Evolutionary conservation across 2,797 vertebrate genomes (phyloP), one percentile per base, ranked within the genome.

Genomic region (Bovichtus diacanthus): DNA sequence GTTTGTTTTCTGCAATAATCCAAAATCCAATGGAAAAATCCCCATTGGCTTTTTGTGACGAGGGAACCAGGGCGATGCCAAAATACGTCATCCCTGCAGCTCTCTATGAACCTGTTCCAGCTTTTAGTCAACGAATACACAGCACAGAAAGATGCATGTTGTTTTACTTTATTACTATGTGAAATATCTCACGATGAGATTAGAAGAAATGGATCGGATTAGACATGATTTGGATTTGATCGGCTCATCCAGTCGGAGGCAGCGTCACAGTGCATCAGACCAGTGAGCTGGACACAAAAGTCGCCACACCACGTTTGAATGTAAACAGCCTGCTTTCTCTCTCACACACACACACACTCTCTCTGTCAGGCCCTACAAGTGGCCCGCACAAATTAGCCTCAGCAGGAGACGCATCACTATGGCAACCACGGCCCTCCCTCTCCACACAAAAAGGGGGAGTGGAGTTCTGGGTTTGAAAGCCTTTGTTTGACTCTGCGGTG

Each of bases 401-500:
- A 86, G 96, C 95, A 88, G 92, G 95, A 90, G 92, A 95, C 88
- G 86, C 84, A 91, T 91, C 90, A 23, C 91, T 94, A 90, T 95
- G 91, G 94, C 51, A 93, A 97, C 95, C 59, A 46, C 0, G 12
- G 70, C 76, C 88, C 89, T 87, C 90, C 86, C 82, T 79, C 78
- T 63, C 54, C 87, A 64, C 92, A 92, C 92, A 91, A 82, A 92
- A 92, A 91, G 92, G 92, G 93, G 62, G 84, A 87, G 86, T 79
- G 87, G 92, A 92, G 93, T 91, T 74, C n/a, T 65, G 78, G 88
- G 43, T 84, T 84, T 83, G 85, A 77, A 82, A 89, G 90, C 92
- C 91, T 94, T 95, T 95, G 94, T 95, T 90, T 88, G 88, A 79
- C 66, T 89, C 64, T 16, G 72, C 76, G 72, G 59, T 55, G 70